phyloP scores from a whole-genome alignment of 1,140 invertebrate genomes.

The Zaprionus capensis region DNA sequence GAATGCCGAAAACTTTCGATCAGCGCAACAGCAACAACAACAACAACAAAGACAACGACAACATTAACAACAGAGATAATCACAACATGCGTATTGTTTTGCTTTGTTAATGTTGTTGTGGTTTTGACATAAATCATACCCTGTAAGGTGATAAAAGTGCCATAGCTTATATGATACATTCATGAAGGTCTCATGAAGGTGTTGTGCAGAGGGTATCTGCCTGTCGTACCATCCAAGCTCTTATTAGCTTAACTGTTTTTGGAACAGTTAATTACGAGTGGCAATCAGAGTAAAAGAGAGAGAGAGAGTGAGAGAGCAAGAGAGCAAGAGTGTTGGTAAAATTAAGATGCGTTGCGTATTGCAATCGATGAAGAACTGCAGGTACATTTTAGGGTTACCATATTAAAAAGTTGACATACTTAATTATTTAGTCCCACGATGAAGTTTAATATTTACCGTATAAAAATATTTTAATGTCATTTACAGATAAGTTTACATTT shows the following conservation, averaged over 20 bases:
- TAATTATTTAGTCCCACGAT: not conserved
- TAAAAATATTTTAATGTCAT: too few species aligned
- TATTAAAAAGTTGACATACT: not conserved
- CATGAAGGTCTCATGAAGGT: not conserved
- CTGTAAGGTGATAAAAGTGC: not conserved
- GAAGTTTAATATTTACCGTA: too few species aligned
- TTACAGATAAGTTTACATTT: not conserved
- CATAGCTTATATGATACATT: not conserved
- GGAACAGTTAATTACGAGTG: constrained; percentile 44
- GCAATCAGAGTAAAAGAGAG: constrained; percentile 3
- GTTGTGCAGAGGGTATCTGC: not conserved
- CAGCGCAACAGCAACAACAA: constrained; percentile 47
- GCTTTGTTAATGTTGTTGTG: constrained; percentile 24
- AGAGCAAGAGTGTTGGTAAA: not conserved
- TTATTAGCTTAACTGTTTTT: constrained; percentile 31
- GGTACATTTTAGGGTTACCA: constrained; percentile 3
- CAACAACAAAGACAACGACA: constrained; percentile 28
- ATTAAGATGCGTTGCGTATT: constrained; percentile 48
- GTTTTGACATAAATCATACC: constrained; percentile 10
- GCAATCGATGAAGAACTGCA: constrained; percentile 49
- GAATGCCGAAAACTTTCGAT: constrained; percentile 81
- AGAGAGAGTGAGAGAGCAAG: constrained; percentile 1
- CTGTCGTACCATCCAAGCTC: not conserved
- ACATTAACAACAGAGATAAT: constrained; percentile 31
- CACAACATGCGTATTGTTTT: constrained; percentile 33